Percentiles rank a stretch among this genome's conserved stretches.
Conservation (phyloP, 2,888 invertebrate genomes). For the Meiosimyza platycephala region DNA sequence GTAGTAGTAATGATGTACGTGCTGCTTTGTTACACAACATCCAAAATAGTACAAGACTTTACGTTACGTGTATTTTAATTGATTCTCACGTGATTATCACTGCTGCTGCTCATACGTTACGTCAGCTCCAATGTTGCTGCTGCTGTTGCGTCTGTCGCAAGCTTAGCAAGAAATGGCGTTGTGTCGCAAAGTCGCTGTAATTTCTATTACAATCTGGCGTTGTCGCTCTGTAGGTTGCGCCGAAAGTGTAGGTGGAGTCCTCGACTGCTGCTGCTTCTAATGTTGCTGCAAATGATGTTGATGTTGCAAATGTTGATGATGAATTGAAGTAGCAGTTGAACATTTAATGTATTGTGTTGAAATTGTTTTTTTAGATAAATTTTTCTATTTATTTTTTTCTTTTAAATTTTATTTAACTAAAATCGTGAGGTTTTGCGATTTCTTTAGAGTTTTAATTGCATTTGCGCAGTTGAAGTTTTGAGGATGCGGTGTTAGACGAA, state of each 20-base stretch:
- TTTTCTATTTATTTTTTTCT: conserved; percentile 22
- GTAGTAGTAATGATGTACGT: not conserved
- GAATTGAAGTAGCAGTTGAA: conserved; percentile 25
- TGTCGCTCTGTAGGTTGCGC: conserved; percentile 10
- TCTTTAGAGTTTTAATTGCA: conserved; percentile 19
- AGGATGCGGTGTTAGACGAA: conserved; percentile 23
- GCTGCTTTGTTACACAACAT: conserved; percentile 15
- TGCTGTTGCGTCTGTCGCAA: not conserved
- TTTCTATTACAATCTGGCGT: not conserved
- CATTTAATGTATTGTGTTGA: conserved; percentile 34
- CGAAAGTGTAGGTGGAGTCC: conserved; percentile 3
- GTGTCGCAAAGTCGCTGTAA: not conserved
- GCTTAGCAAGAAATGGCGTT: not conserved
- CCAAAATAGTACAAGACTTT: not conserved
- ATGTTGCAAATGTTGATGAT: conserved; percentile 29
- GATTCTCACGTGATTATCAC: conserved; percentile 16
- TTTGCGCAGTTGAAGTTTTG: conserved; percentile 38
- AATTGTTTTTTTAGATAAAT: conserved; percentile 27
- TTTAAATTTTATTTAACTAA: not conserved
- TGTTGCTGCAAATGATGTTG: conserved; percentile 27
- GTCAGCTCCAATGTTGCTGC: not conserved
- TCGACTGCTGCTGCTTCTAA: conserved; percentile 19
- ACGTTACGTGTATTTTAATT: not conserved
- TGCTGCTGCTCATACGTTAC: not conserved
- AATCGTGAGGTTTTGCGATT: conserved; percentile 6